Base-by-base conservation (phyloP, 2,797 vertebrate species). In the Florisuga fusca region DNA sequence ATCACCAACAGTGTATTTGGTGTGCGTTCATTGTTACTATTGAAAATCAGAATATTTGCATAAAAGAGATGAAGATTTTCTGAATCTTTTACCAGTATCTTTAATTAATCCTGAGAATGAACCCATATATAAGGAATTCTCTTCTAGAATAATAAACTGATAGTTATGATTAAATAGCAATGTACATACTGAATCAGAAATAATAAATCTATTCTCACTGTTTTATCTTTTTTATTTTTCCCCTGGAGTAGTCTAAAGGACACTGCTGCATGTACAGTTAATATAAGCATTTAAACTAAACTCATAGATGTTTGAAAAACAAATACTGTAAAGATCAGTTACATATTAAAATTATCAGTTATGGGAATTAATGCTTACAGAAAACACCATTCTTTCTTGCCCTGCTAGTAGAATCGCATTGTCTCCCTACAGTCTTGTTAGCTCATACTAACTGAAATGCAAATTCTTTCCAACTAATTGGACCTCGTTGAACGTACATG, bases 401-500 rank as follows among this genome's bases (percentile, higher is more conserved):
- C 93, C 88, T 97, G 96, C 88, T 96, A 93, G 94, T 97, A 96
- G 96, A 97, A 97, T 96, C 93, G 69, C 95, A 96, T 96, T 97
- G 94, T 97, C 97, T 98, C 98, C 97, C 97, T 95, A 63, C 94
- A 98, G 97, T 97, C 98, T 97, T 98, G 97, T 98, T 98, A 98
- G 97, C 95, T 97, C 94, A 97, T 89, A 96, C 97, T 97, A 98
- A 98, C 97, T 97, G 96, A 98, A 97, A 98, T 98, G 97, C 97
- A 98, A 97, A 98, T 98, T 97, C 93, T 95, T 96, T 96, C 91
- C 95, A 97, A 95, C 97, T 98, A 98, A 98, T 98, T 98, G 97
- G 97, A 96, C 95, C 97, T 98, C 84, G 87, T 97, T 97, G 98
- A 98, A 95, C 53, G 96, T 97, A 96, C 95, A 97, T 90, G 94